Evolutionary conservation across 2,888 invertebrate genomes (phyloP).

Genomic region (Scrobipalpa atriplicella): DNA sequence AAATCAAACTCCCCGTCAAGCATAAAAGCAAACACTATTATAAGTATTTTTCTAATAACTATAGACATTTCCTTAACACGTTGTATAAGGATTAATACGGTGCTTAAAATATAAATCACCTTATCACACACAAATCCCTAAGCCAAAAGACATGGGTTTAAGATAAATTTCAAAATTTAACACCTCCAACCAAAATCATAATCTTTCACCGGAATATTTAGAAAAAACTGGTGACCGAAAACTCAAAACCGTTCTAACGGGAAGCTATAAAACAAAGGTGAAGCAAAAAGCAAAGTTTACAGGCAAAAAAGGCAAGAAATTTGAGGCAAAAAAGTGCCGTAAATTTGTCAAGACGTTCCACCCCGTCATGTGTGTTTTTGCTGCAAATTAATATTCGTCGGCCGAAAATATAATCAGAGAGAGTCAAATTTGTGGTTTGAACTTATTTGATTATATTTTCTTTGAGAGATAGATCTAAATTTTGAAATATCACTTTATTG

Average conservation of each 20-base stretch:
- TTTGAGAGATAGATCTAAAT: no score
- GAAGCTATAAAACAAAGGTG: slow-evolving; percentile 48
- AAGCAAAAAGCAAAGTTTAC: slow-evolving; percentile 28
- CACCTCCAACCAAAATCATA: slow-evolving; percentile 57
- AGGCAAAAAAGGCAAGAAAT: slow-evolving; percentile 26
- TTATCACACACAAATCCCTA: slow-evolving; percentile 1
- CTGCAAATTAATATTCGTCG: slow-evolving; percentile 30
- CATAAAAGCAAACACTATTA: no score
- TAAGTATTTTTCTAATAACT: no score
- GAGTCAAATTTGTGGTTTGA: neutral
- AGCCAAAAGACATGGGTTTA: slow-evolving; percentile 35
- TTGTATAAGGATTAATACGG: neutral
- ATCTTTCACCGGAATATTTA: slow-evolving; percentile 47
- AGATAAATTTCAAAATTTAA: slow-evolving; percentile 54
- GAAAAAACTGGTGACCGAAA: slow-evolving; percentile 39
- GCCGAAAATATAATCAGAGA: slow-evolving; percentile 11
- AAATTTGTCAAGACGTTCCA: slow-evolving; percentile 65
- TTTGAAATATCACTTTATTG: no score
- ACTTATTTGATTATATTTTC: neutral
- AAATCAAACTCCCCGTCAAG: no score
- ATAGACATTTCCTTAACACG: no score
- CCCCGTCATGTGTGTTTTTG: slow-evolving; percentile 49
- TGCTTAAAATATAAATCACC: neutral
- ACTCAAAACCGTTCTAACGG: slow-evolving; percentile 42
- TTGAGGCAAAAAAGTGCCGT: slow-evolving; percentile 54